Evolutionary conservation across 1,140 invertebrate species (phyloP).

Genomic region (Pygmarrhopalites habei): DNA sequence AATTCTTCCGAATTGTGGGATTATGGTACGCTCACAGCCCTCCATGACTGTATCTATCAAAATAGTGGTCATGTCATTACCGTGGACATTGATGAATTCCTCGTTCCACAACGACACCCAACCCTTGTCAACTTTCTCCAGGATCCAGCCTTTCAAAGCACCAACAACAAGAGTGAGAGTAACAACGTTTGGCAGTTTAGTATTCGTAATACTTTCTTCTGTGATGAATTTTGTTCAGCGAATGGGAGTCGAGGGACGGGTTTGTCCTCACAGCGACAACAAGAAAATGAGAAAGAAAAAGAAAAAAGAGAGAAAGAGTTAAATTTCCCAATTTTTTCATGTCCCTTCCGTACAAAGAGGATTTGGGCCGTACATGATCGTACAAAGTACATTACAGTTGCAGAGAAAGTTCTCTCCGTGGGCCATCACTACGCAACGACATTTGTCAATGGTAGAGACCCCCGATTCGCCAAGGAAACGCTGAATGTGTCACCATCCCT

Average conservation of each 20-base stretch:
- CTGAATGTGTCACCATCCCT: neutral
- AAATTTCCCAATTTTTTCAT: conserved; percentile 24
- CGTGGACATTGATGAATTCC: conserved; percentile 84
- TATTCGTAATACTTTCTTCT: conserved; percentile 37
- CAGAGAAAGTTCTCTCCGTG: conserved; percentile 16
- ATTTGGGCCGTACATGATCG: conserved; percentile 26
- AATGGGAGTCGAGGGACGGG: too few species aligned
- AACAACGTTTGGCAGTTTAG: conserved; percentile 11
- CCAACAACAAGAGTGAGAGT: too few species aligned
- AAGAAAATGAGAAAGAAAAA: too few species aligned
- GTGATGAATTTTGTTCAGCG: conserved; percentile 30
- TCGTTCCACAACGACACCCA: conserved; percentile 59
- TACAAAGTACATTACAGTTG: conserved; percentile 31
- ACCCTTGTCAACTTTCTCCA: neutral
- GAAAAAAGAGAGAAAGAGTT: neutral
- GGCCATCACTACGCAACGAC: conserved; percentile 34
- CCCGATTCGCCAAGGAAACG: conserved; percentile 1
- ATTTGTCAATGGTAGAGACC: conserved; percentile 4
- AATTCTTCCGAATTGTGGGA: conserved; percentile 36
- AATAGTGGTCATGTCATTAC: conserved; percentile 69
- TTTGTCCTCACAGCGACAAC: too few species aligned
- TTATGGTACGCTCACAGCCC: conserved; percentile 58
- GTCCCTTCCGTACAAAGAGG: conserved; percentile 25
- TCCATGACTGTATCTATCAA: conserved; percentile 91
- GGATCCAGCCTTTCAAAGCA: neutral